phyloP scores from a whole-genome alignment of 2,113 vertebrate genomes.

The Morone chrysops region DNA sequence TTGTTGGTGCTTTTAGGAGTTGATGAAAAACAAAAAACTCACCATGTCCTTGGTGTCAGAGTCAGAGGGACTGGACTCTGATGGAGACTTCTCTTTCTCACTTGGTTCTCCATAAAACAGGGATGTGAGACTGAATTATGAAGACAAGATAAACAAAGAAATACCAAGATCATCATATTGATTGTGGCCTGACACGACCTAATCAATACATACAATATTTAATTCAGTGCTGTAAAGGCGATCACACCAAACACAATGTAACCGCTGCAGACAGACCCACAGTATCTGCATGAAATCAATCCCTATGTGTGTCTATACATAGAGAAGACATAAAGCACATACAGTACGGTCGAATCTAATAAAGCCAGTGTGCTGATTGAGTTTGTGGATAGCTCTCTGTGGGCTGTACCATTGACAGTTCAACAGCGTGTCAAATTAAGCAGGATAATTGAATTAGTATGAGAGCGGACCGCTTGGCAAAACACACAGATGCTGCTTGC shows the following conservation, averaged over 20 bases:
- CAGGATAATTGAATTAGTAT: slow-evolving; percentile 61
- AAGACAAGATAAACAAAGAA: slow-evolving; percentile 16
- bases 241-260: neutral
- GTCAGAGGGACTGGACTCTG: slow-evolving; percentile 92
- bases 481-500: slow-evolving; percentile 61
- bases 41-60: slow-evolving; percentile 92
- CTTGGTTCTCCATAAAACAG: slow-evolving; percentile 97
- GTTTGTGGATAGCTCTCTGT: slow-evolving; percentile 45
- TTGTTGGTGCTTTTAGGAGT: neutral
- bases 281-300: slow-evolving; percentile 10
- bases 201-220: neutral
- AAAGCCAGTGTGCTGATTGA: slow-evolving; percentile 37
- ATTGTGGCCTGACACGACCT: neutral
- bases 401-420: slow-evolving; percentile 39
- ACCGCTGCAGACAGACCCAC: slow-evolving; percentile 5
- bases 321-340: slow-evolving; percentile 10
- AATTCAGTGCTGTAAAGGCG: neutral
- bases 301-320: slow-evolving; percentile 10
- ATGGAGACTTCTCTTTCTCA: slow-evolving; percentile 95
- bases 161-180: slow-evolving; percentile 3
- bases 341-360: slow-evolving; percentile 16
- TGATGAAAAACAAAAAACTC: slow-evolving; percentile 65
- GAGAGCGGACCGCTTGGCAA: slow-evolving; percentile 27
- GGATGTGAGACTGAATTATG: slow-evolving; percentile 89
- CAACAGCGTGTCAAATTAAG: slow-evolving; percentile 64